Conservation (phyloP, 2,888 invertebrate genomes). For the Julus scanicus region DNA sequence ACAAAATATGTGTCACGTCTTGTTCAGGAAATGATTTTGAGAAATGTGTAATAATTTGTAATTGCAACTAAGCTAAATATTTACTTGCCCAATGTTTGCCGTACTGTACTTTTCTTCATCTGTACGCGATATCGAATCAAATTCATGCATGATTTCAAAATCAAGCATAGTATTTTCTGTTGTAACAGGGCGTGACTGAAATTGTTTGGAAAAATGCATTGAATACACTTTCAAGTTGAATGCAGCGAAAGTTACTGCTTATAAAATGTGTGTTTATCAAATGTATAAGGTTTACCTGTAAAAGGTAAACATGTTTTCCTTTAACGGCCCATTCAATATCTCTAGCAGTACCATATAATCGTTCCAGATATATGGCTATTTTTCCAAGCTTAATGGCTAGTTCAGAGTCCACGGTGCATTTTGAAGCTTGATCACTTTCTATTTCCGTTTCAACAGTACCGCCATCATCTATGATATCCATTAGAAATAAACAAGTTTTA, state of each 20-base stretch:
- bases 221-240: no score
- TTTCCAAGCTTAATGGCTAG: conserved; percentile 71
- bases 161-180: conserved; percentile 79
- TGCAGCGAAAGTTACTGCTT: no score
- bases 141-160: conserved; percentile 81
- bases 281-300: conserved; percentile 61
- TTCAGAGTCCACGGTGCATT: conserved; percentile 71
- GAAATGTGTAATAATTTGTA: no score
- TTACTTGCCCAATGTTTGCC: conserved; percentile 79
- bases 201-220: not conserved
- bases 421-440: conserved; percentile 63
- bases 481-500: not conserved
- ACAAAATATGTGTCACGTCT: not conserved
- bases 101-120: conserved; percentile 76
- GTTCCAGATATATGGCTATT: conserved; percentile 74
- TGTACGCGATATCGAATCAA: conserved; percentile 76
- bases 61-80: no score
- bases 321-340: conserved; percentile 85
- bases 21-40: not conserved
- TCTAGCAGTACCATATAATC: conserved; percentile 75
- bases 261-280: no score
- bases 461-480: conserved; percentile 62
- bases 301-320: conserved; percentile 63
- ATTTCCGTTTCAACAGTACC: conserved; percentile 66
- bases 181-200: conserved; percentile 79